These are phyloP conservation scores for Daptonema setosum DNA, from an alignment of 2,888 invertebrate genomes.

Conservation along the genomic window DNA sequence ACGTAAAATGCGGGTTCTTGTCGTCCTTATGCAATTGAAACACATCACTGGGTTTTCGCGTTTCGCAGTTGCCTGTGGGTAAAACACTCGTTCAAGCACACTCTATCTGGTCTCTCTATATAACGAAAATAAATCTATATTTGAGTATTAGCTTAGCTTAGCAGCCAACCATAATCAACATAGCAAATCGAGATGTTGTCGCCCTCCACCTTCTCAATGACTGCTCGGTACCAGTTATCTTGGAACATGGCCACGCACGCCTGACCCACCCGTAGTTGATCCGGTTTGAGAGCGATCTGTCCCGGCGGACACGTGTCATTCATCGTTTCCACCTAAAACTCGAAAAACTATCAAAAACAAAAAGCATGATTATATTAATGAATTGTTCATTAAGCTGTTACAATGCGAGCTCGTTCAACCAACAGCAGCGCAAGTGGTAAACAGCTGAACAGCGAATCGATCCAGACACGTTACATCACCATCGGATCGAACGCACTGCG, in stretches of 20 bases:
- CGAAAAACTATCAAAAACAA: too few species aligned
- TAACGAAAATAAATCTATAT: too few species aligned
- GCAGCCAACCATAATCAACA: background rate
- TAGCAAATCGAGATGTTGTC: background rate
- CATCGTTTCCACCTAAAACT: background rate
- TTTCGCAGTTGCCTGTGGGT: background rate
- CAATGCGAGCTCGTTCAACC: too few species aligned
- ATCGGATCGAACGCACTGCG: background rate
- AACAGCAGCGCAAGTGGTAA: too few species aligned
- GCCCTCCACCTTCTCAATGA: background rate
- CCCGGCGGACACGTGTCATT: background rate
- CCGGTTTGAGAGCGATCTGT: background rate
- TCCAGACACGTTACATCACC: background rate
- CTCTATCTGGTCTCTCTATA: too few species aligned
- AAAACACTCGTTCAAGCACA: too few species aligned
- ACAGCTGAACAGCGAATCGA: background rate
- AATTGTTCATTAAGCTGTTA: too few species aligned
- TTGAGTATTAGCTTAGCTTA: too few species aligned
- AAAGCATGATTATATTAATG: too few species aligned
- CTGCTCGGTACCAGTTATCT: background rate
- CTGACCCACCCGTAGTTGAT: background rate
- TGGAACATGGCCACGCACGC: background rate
- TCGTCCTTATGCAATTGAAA: background rate
- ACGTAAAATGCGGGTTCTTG: background rate
- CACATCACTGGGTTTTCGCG: background rate